Percentiles rank a stretch among this genome's conserved stretches.
phyloP scores from a whole-genome alignment of 2,888 invertebrate species.

The Drosophila flavopinicola region DNA sequence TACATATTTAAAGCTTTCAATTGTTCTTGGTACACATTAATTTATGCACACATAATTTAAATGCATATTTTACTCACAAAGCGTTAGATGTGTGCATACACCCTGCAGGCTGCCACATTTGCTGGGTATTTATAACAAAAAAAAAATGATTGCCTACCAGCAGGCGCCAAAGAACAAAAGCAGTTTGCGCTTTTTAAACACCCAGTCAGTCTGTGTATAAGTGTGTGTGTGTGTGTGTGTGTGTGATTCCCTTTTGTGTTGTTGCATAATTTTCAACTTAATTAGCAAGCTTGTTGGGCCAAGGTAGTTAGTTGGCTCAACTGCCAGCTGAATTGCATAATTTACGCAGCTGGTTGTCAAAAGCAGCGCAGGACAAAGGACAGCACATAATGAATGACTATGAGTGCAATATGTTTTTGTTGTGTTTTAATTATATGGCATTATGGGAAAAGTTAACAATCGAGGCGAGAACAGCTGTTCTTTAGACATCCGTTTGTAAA shows the following conservation, averaged over 20 bases:
- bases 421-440: constrained; percentile 8
- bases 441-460: background rate
- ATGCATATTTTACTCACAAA: no score
- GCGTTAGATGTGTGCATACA: no score
- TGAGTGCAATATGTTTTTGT: constrained; percentile 16
- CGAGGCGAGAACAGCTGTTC: background rate
- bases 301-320: constrained; percentile 28
- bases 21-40: no score
- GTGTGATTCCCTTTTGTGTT: constrained; percentile 22
- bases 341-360: constrained; percentile 16
- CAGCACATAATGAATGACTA: constrained; percentile 11
- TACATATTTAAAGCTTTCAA: background rate
- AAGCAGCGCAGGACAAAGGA: constrained; percentile 2
- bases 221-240: constrained; percentile 3
- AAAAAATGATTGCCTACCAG: constrained; percentile 15
- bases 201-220: background rate
- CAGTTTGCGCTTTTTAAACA: constrained; percentile 46
- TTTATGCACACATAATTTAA: no score
- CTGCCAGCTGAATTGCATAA: constrained; percentile 37
- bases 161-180: constrained; percentile 37
- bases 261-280: constrained; percentile 46
- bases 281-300: constrained; percentile 37
- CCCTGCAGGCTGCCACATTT: background rate
- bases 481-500: no score
- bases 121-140: constrained; percentile 1